Evolutionary conservation across 2,113 vertebrate genomes (phyloP), one percentile per base, ranked within the genome.

Genomic region (Callaeas wilsoni): DNA sequence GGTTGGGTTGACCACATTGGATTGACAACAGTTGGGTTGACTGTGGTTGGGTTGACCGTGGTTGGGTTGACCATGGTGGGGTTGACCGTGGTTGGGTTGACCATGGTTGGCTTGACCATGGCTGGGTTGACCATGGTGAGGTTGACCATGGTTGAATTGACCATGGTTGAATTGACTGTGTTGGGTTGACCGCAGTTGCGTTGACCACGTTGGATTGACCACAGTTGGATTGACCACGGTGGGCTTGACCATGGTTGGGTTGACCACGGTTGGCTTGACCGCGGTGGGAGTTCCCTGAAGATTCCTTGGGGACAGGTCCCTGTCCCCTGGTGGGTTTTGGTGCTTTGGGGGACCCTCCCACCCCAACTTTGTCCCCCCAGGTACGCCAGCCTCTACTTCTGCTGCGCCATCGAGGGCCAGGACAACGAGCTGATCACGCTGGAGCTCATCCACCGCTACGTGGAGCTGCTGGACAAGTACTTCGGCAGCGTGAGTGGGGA

Each of bases 331-430:
- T 19, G n/a, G 41, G 7, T 15, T 37, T 10, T 4, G 41, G 77
- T 37, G 50, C 4, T 27, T 32, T 3, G 0, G 60, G n/a, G 23
- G 53, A 47, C 15, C 4, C 12, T 18, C 22, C 30, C 60, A 8
- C 4, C 3, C 4, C 8, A 2, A 0, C 0, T 6, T 1, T 16
- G 65, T n/a, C 41, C 71, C 41, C 32, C 32, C 69, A 99, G 99
- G 97, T 99, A 99, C 10, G 99, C 99, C 96, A 99, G 99, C 92
- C 98, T 99, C 42, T 99, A 99, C 95, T 99, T 99, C 98, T 99
- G 99, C 94, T 99, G 99, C 23, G 99, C 99, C 33, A 98, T 99
- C 10, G 99, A 99, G 94, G 99, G 99, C 85, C 99, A 99, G 91
- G 99, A 99, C 98, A 99, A 99, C 27, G 99, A 99, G 93, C 98